A percentile compares a stretch with the other conserved stretches of the same genome.
These are phyloP conservation scores for Leucozona laternaria DNA, from an alignment of 2,888 invertebrate species.

Conservation along the genomic window DNA sequence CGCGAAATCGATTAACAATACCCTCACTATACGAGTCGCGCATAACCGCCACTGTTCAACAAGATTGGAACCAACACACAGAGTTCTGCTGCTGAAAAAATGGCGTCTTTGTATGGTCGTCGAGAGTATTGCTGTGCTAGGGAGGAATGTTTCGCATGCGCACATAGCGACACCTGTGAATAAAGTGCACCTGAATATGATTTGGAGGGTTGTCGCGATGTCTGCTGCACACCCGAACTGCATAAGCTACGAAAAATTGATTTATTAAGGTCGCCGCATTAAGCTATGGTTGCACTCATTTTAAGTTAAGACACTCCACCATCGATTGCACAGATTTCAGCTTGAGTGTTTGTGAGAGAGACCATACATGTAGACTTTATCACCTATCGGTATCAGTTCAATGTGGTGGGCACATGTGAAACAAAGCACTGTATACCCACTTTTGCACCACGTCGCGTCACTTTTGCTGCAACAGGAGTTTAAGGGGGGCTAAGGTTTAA, in stretches of 20 bases:
- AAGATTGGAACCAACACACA: constrained; percentile 15
- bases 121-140: constrained; percentile 32
- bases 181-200: constrained; percentile 59
- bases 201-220: constrained; percentile 23
- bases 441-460: neutral
- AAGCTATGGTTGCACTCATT: constrained; percentile 62
- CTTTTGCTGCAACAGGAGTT: neutral
- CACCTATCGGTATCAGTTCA: constrained; percentile 49
- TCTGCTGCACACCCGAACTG: constrained; percentile 25
- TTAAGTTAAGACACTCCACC: constrained; percentile 22
- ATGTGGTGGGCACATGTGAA: constrained; percentile 45
- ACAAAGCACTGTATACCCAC: constrained; percentile 46
- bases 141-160: constrained; percentile 59
- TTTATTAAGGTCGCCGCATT: constrained; percentile 75
- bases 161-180: constrained; percentile 64
- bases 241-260: constrained; percentile 65
- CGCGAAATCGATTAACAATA: constrained; percentile 77
- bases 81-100: constrained; percentile 5
- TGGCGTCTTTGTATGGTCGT: constrained; percentile 54
- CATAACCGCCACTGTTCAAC: constrained; percentile 73
- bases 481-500: constrained; percentile 39
- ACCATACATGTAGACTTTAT: constrained; percentile 28
- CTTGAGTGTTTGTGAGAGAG: constrained; percentile 19
- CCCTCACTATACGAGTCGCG: neutral
- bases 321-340: neutral